Base-by-base conservation (phyloP, 2,888 invertebrate genomes). In the Ophonus ardosiacus region DNA sequence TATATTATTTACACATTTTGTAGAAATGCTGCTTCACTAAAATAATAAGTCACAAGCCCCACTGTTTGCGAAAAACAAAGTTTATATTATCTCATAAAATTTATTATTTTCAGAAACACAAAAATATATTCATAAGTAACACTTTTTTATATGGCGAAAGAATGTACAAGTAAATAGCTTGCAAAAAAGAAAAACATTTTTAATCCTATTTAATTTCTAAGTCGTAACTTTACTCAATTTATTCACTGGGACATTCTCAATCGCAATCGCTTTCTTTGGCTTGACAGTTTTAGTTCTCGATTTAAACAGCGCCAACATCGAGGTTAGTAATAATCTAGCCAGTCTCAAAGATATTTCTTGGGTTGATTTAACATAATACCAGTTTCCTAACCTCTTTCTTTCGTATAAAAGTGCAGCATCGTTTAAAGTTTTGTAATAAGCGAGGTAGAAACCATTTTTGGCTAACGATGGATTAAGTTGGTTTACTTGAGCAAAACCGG, bases 391-490 rank as follows among this genome's bases (percentile, higher is more conserved):
- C 89, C 92, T 89, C 86, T 91, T 91, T 80, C 90, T 89, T 85
- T 91, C 88, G 0, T 93, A 93, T 86, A 88, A 89, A 80, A 90
- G 90, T 88, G 93, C 92, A 13, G 93, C 93, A 17, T 87, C 88
- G 79, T 91, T 87, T 31, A 93, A 88, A 79, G 90, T 88, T 59
- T 90, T 90, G 86, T 91, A 90, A 88, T 93, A 93, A 38, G 87
- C 87, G 15, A 90, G 86, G 81, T 91, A 89, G 7, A 88, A 86
- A 59, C 90, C 89, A 84, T 91, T 90, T 31, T 88, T 88, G 8
- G 88, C 80, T 88, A 88, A 89, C 88, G 90, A 91, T 84, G 97
- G 97, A 91, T 98, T 97, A 0, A 97, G 96, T 1, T 94, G 94
- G 0, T 86, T 86, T 0, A 95, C 93, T 81, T 93, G 92, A 0